A percentile compares a stretch with the other conserved stretches of the same genome.
phyloP scores from a whole-genome alignment of 2,113 vertebrate genomes.

The Lonchura striata region DNA sequence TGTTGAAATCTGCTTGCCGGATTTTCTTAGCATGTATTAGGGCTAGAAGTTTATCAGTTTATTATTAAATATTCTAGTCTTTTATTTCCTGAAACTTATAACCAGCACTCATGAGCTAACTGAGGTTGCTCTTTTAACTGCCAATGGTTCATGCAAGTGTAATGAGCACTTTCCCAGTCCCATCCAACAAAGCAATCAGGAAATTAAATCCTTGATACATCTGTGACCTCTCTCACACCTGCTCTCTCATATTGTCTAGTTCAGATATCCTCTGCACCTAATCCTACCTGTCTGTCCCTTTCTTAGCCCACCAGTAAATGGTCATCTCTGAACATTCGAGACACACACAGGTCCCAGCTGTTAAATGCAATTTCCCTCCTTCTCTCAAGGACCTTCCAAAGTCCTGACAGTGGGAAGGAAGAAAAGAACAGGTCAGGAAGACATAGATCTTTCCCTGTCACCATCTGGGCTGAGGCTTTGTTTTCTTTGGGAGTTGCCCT shows the following conservation, averaged over 20 bases:
- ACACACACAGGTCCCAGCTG: neutral
- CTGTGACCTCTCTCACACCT: neutral
- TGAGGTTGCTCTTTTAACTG: neutral
- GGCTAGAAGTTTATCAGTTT: neutral
- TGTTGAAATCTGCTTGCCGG: neutral
- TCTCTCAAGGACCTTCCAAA: neutral
- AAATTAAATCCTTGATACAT: neutral
- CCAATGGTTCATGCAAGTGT: neutral
- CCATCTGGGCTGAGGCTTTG: neutral
- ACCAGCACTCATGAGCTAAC: neutral
- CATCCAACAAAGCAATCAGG: neutral
- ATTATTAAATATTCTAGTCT: neutral
- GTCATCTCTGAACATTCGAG: neutral
- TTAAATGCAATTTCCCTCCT: neutral
- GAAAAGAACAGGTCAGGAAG: neutral
- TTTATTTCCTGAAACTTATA: neutral
- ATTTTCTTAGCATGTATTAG: neutral
- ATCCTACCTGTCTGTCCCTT: neutral
- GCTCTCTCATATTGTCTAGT: neutral
- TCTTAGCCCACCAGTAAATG: neutral
- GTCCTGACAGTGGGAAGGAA: neutral
- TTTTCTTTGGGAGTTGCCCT: neutral
- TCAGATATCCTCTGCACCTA: neutral
- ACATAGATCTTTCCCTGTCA: slow-evolving; percentile 21
- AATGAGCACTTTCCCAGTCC: neutral